phyloP scores from a whole-genome alignment of 2,113 vertebrate genomes.

The Gasterosteus nipponicus region DNA sequence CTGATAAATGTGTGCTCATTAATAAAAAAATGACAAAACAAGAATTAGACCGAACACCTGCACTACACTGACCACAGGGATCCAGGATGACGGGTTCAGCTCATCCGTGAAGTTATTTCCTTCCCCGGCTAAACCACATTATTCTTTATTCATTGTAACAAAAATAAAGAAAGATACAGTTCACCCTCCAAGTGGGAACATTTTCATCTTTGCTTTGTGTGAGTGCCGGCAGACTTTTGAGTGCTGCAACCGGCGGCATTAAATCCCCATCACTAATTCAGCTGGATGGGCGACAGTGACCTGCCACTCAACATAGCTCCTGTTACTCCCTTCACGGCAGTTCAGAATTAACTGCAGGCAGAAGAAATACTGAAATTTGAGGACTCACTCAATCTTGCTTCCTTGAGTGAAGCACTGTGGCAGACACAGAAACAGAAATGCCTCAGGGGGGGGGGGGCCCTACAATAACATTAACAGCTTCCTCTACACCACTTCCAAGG shows the following conservation, averaged over 20 bases:
- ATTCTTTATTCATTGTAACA: not conserved
- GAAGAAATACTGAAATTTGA: slow-evolving; percentile 32
- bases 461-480: slow-evolving; percentile 25
- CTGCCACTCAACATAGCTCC: slow-evolving; percentile 47
- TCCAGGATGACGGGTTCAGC: not conserved
- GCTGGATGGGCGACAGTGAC: slow-evolving; percentile 54
- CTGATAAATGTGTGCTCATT: not conserved
- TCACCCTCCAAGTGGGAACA: slow-evolving; percentile 15
- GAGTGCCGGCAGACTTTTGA: slow-evolving; percentile 37
- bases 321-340: slow-evolving; percentile 20
- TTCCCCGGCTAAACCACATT: not conserved
- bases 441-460: slow-evolving; percentile 12
- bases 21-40: not conserved
- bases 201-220: slow-evolving; percentile 30
- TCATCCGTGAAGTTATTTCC: not conserved
- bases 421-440: slow-evolving; percentile 12
- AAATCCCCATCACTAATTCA: slow-evolving; percentile 49
- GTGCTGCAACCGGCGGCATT: slow-evolving; percentile 13
- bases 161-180: slow-evolving; percentile 10
- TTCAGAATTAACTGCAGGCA: slow-evolving; percentile 29
- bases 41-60: not conserved
- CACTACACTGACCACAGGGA: not conserved
- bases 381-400: slow-evolving; percentile 3
- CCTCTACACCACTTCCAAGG: slow-evolving; percentile 42
- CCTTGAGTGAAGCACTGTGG: slow-evolving; percentile 2